Evolutionary conservation across 2,797 vertebrate species (phyloP).

Genomic region (Cyclura pinguis): DNA sequence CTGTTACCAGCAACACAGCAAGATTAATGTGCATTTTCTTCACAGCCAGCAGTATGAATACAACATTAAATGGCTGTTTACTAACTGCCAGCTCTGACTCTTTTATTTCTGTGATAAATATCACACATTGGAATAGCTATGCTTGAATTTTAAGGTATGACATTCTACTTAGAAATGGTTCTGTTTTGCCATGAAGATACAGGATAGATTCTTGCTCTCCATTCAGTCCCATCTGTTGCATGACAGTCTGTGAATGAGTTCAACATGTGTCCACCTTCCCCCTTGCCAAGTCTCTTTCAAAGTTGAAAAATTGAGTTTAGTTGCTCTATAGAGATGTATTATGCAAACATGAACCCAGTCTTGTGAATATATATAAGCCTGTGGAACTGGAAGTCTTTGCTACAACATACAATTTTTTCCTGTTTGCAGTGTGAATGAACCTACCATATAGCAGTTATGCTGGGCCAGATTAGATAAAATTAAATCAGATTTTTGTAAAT

Average conservation of each 20-base stretch:
- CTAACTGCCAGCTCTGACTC: constrained; percentile 9
- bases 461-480: not conserved
- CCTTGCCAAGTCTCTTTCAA: not conserved
- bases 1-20: constrained; percentile 5
- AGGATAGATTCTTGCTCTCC: not conserved
- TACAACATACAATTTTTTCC: not conserved
- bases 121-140: not conserved
- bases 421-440: not conserved
- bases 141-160: not conserved
- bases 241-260: not conserved
- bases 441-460: not conserved
- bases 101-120: constrained; percentile 16
- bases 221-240: not conserved
- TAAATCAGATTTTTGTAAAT: not conserved
- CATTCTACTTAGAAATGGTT: not conserved
- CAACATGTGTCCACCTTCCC: not conserved
- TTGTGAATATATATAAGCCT: not conserved
- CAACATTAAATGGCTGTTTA: not conserved
- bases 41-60: not conserved
- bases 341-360: not conserved
- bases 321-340: not conserved
- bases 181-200: not conserved
- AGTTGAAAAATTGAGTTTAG: not conserved
- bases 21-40: not conserved
- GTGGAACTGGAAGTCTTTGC: not conserved